These are phyloP conservation scores for Acanthaster planci DNA, from an alignment of 35 echinoderm and acorn worm genomes.

Conservation along the genomic window DNA sequence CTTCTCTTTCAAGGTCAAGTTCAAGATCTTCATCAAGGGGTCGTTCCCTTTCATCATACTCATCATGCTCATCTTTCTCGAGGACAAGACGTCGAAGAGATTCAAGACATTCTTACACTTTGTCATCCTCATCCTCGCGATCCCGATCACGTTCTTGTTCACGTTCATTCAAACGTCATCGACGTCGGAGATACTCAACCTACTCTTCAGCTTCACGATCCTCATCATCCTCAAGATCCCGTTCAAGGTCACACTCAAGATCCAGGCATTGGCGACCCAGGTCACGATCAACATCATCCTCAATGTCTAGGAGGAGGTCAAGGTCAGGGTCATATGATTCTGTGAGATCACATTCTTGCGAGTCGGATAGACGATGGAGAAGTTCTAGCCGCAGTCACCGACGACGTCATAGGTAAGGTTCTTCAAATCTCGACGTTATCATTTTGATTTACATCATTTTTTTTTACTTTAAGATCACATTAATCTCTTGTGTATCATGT, in stretches of 20 bases:
- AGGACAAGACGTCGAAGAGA: conserved; percentile 3
- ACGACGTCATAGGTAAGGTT: background rate
- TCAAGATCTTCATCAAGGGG: background rate
- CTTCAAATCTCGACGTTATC: no score
- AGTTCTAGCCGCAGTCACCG: background rate
- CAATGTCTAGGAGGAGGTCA: conserved; percentile 37
- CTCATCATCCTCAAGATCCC: conserved; percentile 24
- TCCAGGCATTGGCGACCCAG: conserved; percentile 43
- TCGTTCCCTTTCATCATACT: background rate
- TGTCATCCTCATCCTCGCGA: background rate
- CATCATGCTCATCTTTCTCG: background rate
- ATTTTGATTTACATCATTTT: no score
- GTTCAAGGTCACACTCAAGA: conserved; percentile 49
- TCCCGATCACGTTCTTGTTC: conserved; percentile 29
- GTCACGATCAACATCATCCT: conserved; percentile 35
- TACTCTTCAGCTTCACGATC: conserved; percentile 33
- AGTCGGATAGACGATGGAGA: background rate
- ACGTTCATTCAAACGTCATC: background rate
- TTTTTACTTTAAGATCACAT: no score
- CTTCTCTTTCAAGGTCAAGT: background rate
- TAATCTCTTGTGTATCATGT: no score
- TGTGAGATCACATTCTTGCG: background rate
- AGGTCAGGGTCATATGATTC: conserved; percentile 30
- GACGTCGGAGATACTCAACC: conserved; percentile 20
- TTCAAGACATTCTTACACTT: conserved; percentile 1